These are phyloP conservation scores for Meda fulgida DNA, from an alignment of 2,797 vertebrate species.

Conservation along the genomic window DNA sequence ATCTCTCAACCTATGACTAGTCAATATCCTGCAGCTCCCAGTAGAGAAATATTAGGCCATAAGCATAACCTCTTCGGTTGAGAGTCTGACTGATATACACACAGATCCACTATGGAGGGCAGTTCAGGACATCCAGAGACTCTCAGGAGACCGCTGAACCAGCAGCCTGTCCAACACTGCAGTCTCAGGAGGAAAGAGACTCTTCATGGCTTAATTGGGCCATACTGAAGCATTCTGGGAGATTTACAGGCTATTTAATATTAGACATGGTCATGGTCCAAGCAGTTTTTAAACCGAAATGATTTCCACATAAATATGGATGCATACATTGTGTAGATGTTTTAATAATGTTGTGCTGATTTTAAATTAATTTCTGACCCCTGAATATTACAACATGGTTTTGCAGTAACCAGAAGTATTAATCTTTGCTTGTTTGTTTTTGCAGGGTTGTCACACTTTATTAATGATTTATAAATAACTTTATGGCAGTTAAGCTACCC, in stretches of 20 bases:
- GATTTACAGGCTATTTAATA: slow-evolving; percentile 8
- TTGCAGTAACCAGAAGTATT: slow-evolving; percentile 20
- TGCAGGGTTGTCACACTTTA: background rate
- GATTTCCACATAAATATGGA: background rate
- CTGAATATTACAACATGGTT: slow-evolving; percentile 9
- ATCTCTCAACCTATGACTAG: background rate
- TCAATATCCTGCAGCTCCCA: background rate
- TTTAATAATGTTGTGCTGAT: background rate
- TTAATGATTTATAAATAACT: slow-evolving; percentile 37
- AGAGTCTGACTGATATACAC: slow-evolving; percentile 7
- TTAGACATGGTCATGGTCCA: background rate
- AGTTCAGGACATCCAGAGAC: slow-evolving; percentile 5
- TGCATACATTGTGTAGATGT: background rate
- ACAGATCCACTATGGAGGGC: background rate
- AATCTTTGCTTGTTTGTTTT: slow-evolving; percentile 23
- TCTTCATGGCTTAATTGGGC: slow-evolving; percentile 23
- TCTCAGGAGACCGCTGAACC: slow-evolving; percentile 20
- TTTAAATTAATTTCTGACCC: background rate
- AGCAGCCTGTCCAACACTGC: slow-evolving; percentile 27
- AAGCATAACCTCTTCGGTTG: slow-evolving; percentile 12
- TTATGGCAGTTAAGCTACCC: slow-evolving; percentile 1
- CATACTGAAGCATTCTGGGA: slow-evolving; percentile 23
- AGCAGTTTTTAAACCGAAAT: background rate
- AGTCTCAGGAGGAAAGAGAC: slow-evolving; percentile 10
- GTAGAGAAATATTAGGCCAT: slow-evolving; percentile 24